Conservation (phyloP, 2,888 invertebrate genomes). For the Drosophila yooni region DNA sequence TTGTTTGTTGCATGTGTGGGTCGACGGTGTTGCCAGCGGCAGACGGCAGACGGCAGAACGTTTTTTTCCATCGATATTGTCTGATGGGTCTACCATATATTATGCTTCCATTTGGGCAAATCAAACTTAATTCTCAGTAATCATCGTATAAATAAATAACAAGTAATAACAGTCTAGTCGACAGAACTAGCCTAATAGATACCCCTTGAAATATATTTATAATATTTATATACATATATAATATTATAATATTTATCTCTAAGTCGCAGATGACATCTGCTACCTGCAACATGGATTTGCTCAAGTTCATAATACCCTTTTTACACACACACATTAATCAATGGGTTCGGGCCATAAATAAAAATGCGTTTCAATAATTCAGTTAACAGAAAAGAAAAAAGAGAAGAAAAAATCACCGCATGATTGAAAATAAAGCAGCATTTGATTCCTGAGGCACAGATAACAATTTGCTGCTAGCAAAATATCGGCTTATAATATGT, state of each 20-base stretch:
- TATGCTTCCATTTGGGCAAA: constrained; percentile 20
- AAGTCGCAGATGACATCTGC: not conserved
- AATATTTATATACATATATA: too few relatives aligned
- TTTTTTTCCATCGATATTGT: not conserved
- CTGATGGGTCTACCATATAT: not conserved
- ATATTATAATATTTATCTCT: not conserved
- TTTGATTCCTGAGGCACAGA: not conserved
- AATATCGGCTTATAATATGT: not conserved
- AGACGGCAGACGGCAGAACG: constrained; percentile 2
- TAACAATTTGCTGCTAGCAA: not conserved
- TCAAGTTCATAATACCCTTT: not conserved
- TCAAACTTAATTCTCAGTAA: constrained; percentile 32
- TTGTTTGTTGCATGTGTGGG: not conserved
- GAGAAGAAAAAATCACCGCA: not conserved
- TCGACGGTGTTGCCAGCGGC: constrained; percentile 19
- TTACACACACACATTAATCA: not conserved
- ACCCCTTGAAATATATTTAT: not conserved
- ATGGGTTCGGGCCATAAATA: not conserved
- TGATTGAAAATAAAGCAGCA: not conserved
- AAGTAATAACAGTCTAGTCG: too few relatives aligned
- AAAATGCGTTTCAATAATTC: not conserved
- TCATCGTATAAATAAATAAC: constrained; percentile 19
- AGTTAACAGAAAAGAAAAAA: not conserved
- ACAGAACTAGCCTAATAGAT: not conserved
- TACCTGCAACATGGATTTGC: not conserved